phyloP scores from a whole-genome alignment of 2,797 vertebrate genomes.

The Propithecus perrieri region DNA sequence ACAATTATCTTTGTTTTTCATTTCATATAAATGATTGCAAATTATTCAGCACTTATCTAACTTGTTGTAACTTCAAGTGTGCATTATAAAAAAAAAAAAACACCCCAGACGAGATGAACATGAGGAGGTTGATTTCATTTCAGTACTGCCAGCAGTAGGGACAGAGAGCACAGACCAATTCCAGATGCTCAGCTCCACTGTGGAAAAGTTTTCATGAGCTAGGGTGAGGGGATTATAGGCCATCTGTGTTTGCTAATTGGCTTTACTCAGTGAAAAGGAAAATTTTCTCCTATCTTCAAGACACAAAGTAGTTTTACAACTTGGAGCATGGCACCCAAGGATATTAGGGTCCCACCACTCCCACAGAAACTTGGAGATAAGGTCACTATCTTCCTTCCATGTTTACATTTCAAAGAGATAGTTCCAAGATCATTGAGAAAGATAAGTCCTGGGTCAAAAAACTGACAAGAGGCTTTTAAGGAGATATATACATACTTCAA shows the following conservation, averaged over 20 bases:
- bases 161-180: background rate
- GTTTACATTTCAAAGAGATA: background rate
- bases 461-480: background rate
- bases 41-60: slow-evolving; percentile 52
- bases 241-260: background rate
- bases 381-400: background rate
- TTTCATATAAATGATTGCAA: background rate
- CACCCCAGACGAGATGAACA: background rate
- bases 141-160: background rate
- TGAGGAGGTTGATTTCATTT: background rate
- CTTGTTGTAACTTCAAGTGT: background rate
- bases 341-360: background rate
- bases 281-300: background rate
- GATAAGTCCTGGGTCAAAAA: background rate
- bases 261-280: background rate
- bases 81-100: background rate
- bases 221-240: background rate
- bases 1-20: slow-evolving; percentile 52
- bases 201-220: background rate
- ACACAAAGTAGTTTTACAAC: background rate
- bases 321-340: background rate
- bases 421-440: background rate
- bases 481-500: background rate
- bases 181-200: background rate
- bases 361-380: background rate